Conservation (phyloP, 2,888 invertebrate genomes). For the Meganola albula region DNA sequence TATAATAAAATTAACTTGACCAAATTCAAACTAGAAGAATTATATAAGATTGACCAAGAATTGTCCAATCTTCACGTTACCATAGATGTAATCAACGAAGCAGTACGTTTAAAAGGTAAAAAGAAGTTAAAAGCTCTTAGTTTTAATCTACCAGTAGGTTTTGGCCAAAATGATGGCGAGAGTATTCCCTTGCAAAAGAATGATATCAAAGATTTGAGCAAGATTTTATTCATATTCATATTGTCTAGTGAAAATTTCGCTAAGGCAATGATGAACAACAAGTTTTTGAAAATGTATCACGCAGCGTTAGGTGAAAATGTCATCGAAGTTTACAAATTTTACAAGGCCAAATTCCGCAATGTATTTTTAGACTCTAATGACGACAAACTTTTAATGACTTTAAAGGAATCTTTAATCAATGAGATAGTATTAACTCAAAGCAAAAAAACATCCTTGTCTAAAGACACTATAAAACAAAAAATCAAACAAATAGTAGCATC, state of each 20-base stretch:
- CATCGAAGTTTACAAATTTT: not conserved
- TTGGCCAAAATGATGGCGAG: not conserved
- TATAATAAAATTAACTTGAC: conserved; percentile 8
- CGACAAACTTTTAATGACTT: not conserved
- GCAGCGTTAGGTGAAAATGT: not conserved
- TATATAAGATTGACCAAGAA: not conserved
- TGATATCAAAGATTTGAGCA: not conserved
- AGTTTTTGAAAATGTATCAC: not conserved
- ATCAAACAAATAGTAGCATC: conserved; percentile 17
- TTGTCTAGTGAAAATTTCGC: not conserved
- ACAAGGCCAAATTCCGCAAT: not conserved
- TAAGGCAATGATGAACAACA: not conserved
- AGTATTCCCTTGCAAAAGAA: not conserved
- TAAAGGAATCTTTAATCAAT: not conserved
- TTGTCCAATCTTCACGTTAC: not conserved
- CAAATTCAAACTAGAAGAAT: not conserved
- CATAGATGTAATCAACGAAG: not conserved
- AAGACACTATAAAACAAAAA: conserved; percentile 17
- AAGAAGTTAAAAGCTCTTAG: not conserved
- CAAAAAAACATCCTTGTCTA: conserved; percentile 17
- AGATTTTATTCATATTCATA: not conserved
- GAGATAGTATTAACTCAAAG: conserved; percentile 20
- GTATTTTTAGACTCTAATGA: not conserved
- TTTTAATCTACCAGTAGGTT: not conserved
- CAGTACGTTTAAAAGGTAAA: not conserved